Evolutionary conservation across 2,797 vertebrate species (phyloP).

Genomic region (Falco novaeseelandiae): DNA sequence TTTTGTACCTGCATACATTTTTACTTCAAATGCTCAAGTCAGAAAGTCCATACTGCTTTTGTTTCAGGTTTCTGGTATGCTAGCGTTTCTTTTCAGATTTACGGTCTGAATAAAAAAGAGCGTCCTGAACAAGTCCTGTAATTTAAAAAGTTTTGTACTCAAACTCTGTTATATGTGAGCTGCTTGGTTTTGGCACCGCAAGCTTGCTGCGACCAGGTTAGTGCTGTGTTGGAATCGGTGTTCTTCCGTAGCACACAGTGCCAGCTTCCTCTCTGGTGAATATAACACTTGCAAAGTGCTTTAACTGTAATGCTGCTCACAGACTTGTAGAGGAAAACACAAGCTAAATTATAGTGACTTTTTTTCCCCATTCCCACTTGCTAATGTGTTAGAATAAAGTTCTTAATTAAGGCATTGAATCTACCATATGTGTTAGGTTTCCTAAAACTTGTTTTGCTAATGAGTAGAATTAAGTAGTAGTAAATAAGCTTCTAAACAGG

Average conservation of each 20-base stretch:
- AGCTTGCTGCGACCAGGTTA: neutral
- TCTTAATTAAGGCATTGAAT: neutral
- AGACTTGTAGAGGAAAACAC: neutral
- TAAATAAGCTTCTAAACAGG: neutral
- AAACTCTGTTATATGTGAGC: neutral
- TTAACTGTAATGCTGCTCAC: neutral
- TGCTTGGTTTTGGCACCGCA: neutral
- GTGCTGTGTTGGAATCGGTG: neutral
- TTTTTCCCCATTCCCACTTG: neutral
- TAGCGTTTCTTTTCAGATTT: neutral
- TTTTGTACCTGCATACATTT: neutral
- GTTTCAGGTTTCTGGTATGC: neutral
- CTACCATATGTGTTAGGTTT: neutral
- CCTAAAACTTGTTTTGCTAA: neutral
- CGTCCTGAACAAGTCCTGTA: neutral
- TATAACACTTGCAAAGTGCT: neutral
- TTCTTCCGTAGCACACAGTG: neutral
- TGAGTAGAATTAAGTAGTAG: neutral
- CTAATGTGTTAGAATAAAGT: neutral
- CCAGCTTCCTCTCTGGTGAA: neutral
- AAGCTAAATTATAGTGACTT: neutral
- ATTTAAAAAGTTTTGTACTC: neutral
- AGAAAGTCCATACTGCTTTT: neutral
- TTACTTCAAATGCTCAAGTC: neutral
- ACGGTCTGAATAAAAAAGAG: neutral